Base-by-base conservation (phyloP, 35 echinoderm and acorn worm species). In the Heliocidaris tuberculata region DNA sequence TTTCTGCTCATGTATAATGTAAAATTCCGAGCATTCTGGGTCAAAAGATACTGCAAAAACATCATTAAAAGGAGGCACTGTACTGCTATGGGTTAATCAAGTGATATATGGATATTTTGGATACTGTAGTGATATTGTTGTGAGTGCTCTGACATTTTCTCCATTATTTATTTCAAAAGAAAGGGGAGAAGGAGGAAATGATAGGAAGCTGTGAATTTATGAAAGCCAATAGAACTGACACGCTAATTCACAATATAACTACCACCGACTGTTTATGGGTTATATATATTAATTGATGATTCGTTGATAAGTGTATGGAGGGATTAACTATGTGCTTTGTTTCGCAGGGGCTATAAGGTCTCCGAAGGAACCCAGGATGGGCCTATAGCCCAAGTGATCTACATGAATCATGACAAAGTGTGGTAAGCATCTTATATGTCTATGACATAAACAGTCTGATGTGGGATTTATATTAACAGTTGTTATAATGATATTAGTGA, bases 261-360 rank as follows among this genome's bases (percentile, higher is more conserved):
- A 56, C 10, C 52, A 56, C 15, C 9, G 52, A 56, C 52, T 15
- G 52, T 2, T 56, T 10, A 56, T 56, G 52, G 15, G 52, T 15
- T 56, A 56, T 15, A 13, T 10, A n/a, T n/a, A n/a, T n/a, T n/a
- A 13, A 42, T 10, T 32, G 89, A 47, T 16, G 10, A n/a, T 27
- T 32, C 2, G 31, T 91, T 47, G 21, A 47, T 93, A 48, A 21
- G 91, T 30, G n/a, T 5, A 30, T 30, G n/a, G 47, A 93, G 50
- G 13, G 0, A 30, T 5, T 59, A 13, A 49, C 27, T 59, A 93
- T 32, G 21, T 50, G 48, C 30, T 56, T 59, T 59, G 27, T 31
- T 93, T 93, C 11, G 5, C 91, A 93, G 91, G 50, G 91, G 91
- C 19, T 93, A 93, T 29, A 93, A 93, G 48, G 91, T 93, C 19